These are phyloP conservation scores for Diadophis punctatus DNA, from an alignment of 2,113 vertebrate species.

Conservation along the genomic window DNA sequence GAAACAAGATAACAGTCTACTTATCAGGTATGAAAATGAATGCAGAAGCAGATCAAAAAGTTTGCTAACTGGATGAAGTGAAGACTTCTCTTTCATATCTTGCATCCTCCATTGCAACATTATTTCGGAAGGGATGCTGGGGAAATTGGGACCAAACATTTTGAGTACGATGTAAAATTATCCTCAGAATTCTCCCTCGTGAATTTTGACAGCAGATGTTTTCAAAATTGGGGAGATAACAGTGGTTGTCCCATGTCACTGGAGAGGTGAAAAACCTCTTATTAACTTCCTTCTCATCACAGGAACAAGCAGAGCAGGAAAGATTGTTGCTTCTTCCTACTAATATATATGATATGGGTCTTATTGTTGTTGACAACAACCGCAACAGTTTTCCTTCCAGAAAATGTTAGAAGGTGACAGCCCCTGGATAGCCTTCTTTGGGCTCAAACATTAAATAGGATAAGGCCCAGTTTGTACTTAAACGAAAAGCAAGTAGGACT, in stretches of 20 bases:
- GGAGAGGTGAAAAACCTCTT: neutral
- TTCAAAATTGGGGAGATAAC: neutral
- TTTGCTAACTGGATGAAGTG: constrained; percentile 13
- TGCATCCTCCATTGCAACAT: neutral
- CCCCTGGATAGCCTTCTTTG: neutral
- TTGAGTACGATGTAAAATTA: neutral
- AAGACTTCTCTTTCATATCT: neutral
- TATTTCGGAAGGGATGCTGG: neutral
- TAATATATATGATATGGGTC: neutral
- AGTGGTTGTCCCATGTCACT: neutral
- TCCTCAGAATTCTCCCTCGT: neutral
- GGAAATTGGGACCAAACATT: neutral
- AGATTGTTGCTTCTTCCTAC: neutral
- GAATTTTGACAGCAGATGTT: neutral
- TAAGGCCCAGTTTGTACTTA: neutral
- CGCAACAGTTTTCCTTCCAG: neutral
- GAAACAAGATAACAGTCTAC: neutral
- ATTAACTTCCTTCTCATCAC: neutral
- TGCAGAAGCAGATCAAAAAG: constrained; percentile 22
- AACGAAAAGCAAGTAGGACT: neutral
- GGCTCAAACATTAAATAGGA: neutral
- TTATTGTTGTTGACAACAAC: neutral
- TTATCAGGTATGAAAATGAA: constrained; percentile 3
- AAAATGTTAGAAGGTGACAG: neutral
- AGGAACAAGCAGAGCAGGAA: neutral